Conservation (phyloP, 2,888 invertebrate genomes). For the Tineola bisselliella region DNA sequence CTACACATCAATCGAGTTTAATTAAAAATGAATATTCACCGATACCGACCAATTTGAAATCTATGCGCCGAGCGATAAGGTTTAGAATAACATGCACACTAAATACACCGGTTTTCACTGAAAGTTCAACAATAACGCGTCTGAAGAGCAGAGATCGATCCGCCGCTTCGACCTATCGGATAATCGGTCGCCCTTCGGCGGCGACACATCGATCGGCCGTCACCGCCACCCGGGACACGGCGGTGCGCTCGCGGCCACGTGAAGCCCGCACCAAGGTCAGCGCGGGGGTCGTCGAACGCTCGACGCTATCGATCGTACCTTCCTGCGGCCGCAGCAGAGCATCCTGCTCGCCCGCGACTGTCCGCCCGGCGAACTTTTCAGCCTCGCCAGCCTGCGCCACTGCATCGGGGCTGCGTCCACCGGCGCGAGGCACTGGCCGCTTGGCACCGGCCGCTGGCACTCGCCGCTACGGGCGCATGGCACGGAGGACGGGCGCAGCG, state of each 20-base stretch:
- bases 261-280: conserved; percentile 18
- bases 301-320: conserved; percentile 73
- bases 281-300: conserved; percentile 32
- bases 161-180: conserved; percentile 15
- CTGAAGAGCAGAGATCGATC: conserved; percentile 15
- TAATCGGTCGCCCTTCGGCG: conserved; percentile 10
- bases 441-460: conserved; percentile 24
- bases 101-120: background rate
- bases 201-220: background rate
- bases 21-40: background rate
- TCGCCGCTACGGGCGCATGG: conserved; percentile 23
- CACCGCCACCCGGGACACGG: background rate
- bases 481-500: conserved; percentile 62
- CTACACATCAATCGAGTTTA: background rate
- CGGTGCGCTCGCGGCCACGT: background rate
- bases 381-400: conserved; percentile 86
- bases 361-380: conserved; percentile 75
- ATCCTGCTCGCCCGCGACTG: conserved; percentile 83
- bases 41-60: background rate
- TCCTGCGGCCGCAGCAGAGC: conserved; percentile 96
- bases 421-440: conserved; percentile 49
- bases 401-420: conserved; percentile 77
- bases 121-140: background rate
- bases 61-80: background rate
- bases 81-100: background rate